These are phyloP conservation scores for Brotogeris chrysoptera DNA, from an alignment of 2,797 vertebrate genomes.

Conservation along the genomic window DNA sequence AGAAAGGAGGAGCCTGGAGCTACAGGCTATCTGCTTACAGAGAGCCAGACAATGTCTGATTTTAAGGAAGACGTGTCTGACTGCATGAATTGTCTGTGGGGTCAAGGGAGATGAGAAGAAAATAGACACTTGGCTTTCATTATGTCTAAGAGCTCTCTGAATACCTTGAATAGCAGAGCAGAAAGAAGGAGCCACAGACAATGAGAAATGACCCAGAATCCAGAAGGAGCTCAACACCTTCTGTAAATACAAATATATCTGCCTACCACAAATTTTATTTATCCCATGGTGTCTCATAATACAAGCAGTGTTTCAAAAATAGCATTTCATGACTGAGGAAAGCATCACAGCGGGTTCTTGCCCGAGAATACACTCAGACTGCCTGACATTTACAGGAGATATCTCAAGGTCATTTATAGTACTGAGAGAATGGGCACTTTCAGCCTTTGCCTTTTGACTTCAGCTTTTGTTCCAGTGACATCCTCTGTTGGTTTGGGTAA, in stretches of 20 bases:
- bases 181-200: not conserved
- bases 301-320: not conserved
- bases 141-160: not conserved
- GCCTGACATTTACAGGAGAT: not conserved
- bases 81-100: not conserved
- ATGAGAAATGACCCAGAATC: not conserved
- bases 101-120: not conserved
- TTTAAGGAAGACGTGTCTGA: not conserved
- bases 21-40: not conserved
- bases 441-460: conserved; percentile 31
- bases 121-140: not conserved
- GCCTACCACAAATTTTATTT: not conserved
- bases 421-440: not conserved
- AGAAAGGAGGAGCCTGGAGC: not conserved
- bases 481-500: conserved; percentile 30
- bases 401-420: conserved; percentile 48
- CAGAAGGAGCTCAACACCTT: not conserved
- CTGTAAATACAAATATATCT: conserved; percentile 11
- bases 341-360: not conserved
- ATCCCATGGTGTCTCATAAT: not conserved
- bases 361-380: not conserved
- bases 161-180: not conserved
- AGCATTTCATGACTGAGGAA: not conserved
- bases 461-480: not conserved
- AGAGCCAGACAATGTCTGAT: not conserved